phyloP scores from a whole-genome alignment of 1,140 invertebrate genomes.

The Hyposmocoma kahamanoa region DNA sequence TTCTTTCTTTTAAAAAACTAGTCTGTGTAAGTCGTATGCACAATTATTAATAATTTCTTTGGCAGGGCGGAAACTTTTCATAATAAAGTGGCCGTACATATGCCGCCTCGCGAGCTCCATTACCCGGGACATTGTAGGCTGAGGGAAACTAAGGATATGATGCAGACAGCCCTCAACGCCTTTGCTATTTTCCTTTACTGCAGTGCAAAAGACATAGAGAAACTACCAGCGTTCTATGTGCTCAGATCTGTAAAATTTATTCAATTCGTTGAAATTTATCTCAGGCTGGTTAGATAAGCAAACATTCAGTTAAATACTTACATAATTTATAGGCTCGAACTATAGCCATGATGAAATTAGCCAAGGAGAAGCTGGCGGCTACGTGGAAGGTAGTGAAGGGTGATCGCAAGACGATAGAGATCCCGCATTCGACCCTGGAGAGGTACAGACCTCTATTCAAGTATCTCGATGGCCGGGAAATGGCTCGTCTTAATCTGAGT shows the following conservation, averaged over 20 bases:
- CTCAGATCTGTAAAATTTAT: slow-evolving; percentile 51
- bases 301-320: too few relatives aligned
- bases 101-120: slow-evolving; percentile 31
- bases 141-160: slow-evolving; percentile 41
- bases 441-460: slow-evolving; percentile 51
- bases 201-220: slow-evolving; percentile 29
- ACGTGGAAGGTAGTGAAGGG: slow-evolving; percentile 48
- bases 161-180: slow-evolving; percentile 59
- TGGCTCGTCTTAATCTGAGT: slow-evolving; percentile 42
- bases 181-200: slow-evolving; percentile 50
- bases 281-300: too few relatives aligned
- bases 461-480: slow-evolving; percentile 48
- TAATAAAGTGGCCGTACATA: slow-evolving; percentile 35
- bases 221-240: slow-evolving; percentile 41
- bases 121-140: slow-evolving; percentile 34
- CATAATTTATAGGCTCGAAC: slow-evolving; percentile 45
- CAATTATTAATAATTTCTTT: too few relatives aligned
- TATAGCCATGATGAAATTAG: slow-evolving; percentile 60
- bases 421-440: slow-evolving; percentile 34
- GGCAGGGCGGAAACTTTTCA: slow-evolving; percentile 37
- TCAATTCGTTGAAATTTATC: too few relatives aligned
- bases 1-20: too few relatives aligned
- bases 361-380: slow-evolving; percentile 42
- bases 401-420: slow-evolving; percentile 4
- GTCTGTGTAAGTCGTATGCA: too few relatives aligned